phyloP scores from a whole-genome alignment of 2,797 vertebrate genomes.

The Rhabdophis nuchalis region DNA sequence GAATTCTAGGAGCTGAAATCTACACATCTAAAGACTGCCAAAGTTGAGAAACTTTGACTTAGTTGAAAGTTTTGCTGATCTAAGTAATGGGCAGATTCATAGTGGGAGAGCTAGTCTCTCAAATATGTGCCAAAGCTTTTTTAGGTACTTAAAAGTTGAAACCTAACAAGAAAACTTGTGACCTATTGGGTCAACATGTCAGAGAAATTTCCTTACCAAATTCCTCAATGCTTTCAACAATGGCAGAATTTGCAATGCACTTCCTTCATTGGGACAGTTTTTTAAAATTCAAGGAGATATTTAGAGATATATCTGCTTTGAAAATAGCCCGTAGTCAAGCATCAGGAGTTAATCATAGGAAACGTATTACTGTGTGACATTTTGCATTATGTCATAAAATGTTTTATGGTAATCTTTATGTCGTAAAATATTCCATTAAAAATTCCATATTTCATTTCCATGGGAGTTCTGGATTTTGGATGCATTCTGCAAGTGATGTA shows the following conservation, averaged over 20 bases:
- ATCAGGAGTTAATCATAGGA: background rate
- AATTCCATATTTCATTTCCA: background rate
- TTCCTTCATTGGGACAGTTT: background rate
- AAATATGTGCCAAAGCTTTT: background rate
- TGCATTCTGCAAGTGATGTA: background rate
- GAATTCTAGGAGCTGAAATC: background rate
- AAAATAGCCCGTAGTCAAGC: background rate
- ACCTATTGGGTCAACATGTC: background rate
- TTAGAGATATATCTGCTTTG: background rate
- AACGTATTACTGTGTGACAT: background rate
- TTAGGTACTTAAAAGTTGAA: background rate
- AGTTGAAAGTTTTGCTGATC: background rate
- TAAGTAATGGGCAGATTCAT: background rate
- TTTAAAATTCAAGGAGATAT: background rate
- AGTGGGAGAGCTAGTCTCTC: background rate
- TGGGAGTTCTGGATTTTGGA: background rate
- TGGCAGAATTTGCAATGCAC: background rate
- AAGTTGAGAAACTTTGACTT: background rate
- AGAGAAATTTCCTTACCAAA: background rate
- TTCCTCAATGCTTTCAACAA: background rate
- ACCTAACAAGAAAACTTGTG: background rate
- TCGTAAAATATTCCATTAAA: background rate
- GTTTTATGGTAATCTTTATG: background rate
- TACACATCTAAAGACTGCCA: background rate
- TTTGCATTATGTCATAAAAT: background rate